Base-by-base conservation (phyloP, 2,113 vertebrate genomes). In the Abramis brama region DNA sequence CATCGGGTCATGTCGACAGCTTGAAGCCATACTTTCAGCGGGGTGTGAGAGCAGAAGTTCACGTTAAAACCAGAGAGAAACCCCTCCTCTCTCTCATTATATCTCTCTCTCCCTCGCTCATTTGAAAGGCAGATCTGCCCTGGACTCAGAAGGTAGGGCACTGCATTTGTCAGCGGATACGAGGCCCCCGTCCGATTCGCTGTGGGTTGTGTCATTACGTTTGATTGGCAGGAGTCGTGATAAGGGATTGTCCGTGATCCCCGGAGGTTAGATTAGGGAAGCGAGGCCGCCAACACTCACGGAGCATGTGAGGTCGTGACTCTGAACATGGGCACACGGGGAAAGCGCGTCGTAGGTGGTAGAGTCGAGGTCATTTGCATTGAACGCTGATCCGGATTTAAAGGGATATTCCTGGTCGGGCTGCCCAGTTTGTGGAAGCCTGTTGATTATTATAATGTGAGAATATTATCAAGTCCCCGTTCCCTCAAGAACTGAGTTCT, bases 131-230 rank as follows among this genome's bases (percentile, higher is more conserved):
- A 94, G 92, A 93, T 93, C 86, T 87, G 79, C 88, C 43, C 62
- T 89, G 90, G 59, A 71, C 68, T 79, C 90, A 86, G 79, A 88
- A 87, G 88, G 86, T 82, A 88, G 79, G 57, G 86, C 30, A 70
- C 82, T 91, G 89, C 87, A 87, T 93, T 93, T 94, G 94, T 95
- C 93, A 92, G 93, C 93, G 93, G 91, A 94, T 94, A 78, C 25
- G 45, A 76, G 55, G 93, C 94, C 92, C 92, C 93, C 10, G 86
- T 91, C 90, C 89, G 88, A 84, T 89, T 91, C 89, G 87, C 92
- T 88, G 86, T 84, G 88, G 91, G 91, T 92, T 78, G 86, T 85
- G 85, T 85, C 90, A 86, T 90, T 80, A 79, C 85, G 66, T 88
- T 86, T 94, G 93, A 95, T 77, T 94, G 94, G 94, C 93, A 92